Base-by-base conservation (phyloP, 2,888 invertebrate genomes). In the Idaea dimidiata region DNA sequence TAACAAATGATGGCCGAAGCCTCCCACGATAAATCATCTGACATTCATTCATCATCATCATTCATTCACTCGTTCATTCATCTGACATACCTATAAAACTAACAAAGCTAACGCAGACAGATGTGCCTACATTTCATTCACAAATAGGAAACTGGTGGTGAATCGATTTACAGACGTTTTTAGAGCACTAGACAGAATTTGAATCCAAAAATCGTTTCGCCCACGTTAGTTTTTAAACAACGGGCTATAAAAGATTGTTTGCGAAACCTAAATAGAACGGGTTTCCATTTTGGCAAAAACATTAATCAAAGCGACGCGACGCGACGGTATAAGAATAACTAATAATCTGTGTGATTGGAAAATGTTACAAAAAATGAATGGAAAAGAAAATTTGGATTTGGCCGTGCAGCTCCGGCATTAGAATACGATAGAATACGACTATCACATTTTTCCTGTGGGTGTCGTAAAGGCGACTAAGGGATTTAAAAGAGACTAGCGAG, bases 171-270 rank as follows among this genome's bases (percentile, higher is more conserved):
- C 10, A 43, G 43, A 43, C 43, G 43, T 10, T 43, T 43, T 43
- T 43, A 43, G 43, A 43, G 43, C 43, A 43, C 43, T 43, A n/a
- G n/a, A 10, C 43, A 10, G 43, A 5, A 24, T 24, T 24, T 24
- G 1, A 43, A 14, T 43, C 43, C 43, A 43, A 43, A 43, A 43
- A 8, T 43, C 43, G 43, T 8, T 43, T 10, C 43, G 3, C 43
- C 43, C 43, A 43, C 43, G 43, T 43, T 43, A 43, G 43, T 43
- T 43, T 43, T 43, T 43, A 43, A 43, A 43, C 43, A 43, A 43
- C 43, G 7, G 43, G 64, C 66, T 59, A 63, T 69, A 68, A 66
- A 64, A 59, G 57, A 65, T 60, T 71, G 68, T 69, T 69, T 69
- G 68, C 68, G 17, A 57, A 18, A 62, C 68, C 59, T 62, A 69